Evolutionary conservation across 2,888 invertebrate species (phyloP).

Genomic region (Deroplatys truncata): DNA sequence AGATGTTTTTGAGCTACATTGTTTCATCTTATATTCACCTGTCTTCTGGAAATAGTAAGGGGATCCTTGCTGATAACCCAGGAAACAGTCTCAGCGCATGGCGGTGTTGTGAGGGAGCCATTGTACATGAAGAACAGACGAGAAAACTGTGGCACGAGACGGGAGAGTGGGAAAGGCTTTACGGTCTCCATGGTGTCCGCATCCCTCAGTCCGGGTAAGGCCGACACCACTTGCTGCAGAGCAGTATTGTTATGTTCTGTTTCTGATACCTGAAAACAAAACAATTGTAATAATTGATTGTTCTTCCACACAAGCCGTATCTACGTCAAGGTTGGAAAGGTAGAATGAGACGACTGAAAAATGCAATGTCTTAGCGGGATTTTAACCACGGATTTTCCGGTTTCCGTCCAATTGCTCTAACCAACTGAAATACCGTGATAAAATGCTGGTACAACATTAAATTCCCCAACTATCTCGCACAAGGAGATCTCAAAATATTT

Average conservation of each 20-base stretch:
- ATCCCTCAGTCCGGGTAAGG: constrained; percentile 49
- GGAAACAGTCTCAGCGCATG: constrained; percentile 48
- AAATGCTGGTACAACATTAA: no score
- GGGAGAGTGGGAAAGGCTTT: constrained; percentile 49
- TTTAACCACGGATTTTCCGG: no score
- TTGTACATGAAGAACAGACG: constrained; percentile 63
- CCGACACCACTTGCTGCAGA: constrained; percentile 46
- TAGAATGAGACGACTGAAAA: no score
- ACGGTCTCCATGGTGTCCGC: constrained; percentile 51
- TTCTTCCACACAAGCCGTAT: no score
- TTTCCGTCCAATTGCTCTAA: no score
- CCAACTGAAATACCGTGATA: no score
- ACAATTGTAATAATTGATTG: no score
- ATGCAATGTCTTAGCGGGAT: no score
- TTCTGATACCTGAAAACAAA: not conserved
- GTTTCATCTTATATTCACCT: constrained; percentile 44
- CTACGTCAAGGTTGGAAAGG: no score
- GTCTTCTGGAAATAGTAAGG: constrained; percentile 54
- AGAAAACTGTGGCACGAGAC: constrained; percentile 52
- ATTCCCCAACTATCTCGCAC: no score
- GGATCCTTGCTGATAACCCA: constrained; percentile 61
- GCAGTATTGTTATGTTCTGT: constrained; percentile 16
- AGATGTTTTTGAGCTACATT: no score
- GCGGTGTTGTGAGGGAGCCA: constrained; percentile 51
- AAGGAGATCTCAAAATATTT: no score